Base-by-base conservation (phyloP, 2,797 vertebrate species). In the Gymnothorax javanicus region DNA sequence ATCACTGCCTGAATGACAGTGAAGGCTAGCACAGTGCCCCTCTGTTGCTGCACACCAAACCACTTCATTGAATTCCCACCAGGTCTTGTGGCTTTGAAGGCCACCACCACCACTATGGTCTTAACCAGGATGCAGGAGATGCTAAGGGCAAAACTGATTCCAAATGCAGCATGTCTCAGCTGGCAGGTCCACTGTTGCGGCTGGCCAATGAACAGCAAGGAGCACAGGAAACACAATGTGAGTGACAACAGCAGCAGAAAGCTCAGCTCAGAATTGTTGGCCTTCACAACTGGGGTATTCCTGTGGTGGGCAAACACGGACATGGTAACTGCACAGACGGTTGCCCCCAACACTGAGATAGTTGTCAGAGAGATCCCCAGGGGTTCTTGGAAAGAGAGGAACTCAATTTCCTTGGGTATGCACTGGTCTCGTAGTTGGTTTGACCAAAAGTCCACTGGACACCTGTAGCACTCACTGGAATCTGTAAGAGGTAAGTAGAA, bases 31-130 rank as follows among this genome's bases (percentile, higher is more conserved):
- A 89, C 93, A 6, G 92, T 95, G 62, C 94, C 94, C 89, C 94
- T 94, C 89, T 96, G 95, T 71, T 93, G 93, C 6, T 90, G 20
- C 43, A 87, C 59, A 43, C 94, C 94, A 92, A 94, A 94, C 93
- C 93, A 93, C 83, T 93, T 94, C 8, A 95, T 88, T 4, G 85
- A 23, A 81, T 88, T 91, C n/a, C 91, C 90, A 25, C 93, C 90
- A 83, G 93, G 85, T 57, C 83, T 25, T 90, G 94, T 90, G 77
- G 93, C 89, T 57, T 90, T 91, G 25, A 92, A 94, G 33, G 93
- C 93, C 11, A 92, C 92, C 50, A 94, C 90, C 85, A 92, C 95
- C 5, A 95, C 95, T 1, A 95, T 92, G 33, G 95, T 96, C 85
- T 92, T 92, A 27, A 92, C 91, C 83, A 92, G 88, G 82, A 92